These are phyloP conservation scores for Ericerus pela DNA, from an alignment of 1,140 invertebrate genomes.

Conservation along the genomic window DNA sequence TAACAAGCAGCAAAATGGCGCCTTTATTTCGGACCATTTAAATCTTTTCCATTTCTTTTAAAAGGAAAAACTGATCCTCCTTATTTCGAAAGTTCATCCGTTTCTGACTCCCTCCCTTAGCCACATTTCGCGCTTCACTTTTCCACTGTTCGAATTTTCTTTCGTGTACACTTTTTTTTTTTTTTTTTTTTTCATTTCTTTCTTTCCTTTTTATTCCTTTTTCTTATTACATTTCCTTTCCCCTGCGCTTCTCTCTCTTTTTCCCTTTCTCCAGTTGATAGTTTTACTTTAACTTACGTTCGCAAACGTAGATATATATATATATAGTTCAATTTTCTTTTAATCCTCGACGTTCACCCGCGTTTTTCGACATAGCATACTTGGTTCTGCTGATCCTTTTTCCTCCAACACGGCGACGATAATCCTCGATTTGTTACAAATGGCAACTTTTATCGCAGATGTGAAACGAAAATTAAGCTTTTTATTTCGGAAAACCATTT, in stretches of 20 bases:
- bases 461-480: no score
- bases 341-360: slow-evolving; percentile 4
- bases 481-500: no score
- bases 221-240: no score
- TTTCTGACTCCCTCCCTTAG: not conserved
- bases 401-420: not conserved
- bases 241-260: not conserved
- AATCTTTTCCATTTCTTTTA: slow-evolving; percentile 10
- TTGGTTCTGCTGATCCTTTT: not conserved
- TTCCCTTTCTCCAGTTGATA: slow-evolving; percentile 1
- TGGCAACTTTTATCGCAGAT: not conserved
- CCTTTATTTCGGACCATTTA: not conserved
- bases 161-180: no score
- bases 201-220: no score
- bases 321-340: slow-evolving; percentile 8
- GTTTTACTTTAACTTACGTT: slow-evolving; percentile 10
- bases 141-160: no score
- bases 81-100: slow-evolving; percentile 11
- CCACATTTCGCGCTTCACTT: no score
- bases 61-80: slow-evolving; percentile 12
- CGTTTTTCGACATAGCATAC: not conserved
- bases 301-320: no score
- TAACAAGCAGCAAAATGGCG: slow-evolving; percentile 10
- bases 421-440: slow-evolving; percentile 3
- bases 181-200: not conserved